Conservation (phyloP, 2,888 invertebrate species). For the Augochlorella aurata region DNA sequence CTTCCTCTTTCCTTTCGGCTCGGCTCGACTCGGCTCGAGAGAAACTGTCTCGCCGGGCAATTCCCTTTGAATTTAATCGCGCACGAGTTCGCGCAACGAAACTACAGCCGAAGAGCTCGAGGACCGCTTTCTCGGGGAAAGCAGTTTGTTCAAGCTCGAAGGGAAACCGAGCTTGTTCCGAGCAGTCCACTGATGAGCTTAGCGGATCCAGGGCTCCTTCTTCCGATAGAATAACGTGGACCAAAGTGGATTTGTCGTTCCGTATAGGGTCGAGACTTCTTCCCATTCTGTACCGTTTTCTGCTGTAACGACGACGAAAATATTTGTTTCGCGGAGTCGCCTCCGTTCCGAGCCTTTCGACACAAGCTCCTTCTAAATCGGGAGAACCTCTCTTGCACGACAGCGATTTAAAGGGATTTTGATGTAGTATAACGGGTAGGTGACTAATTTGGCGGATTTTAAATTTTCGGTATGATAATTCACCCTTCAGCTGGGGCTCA, state of each 20-base stretch:
- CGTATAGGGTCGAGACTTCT: background rate
- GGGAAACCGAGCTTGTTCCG: slow-evolving; percentile 13
- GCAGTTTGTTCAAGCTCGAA: slow-evolving; percentile 13
- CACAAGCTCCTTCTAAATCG: background rate
- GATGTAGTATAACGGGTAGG: too few species aligned
- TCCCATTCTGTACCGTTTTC: background rate
- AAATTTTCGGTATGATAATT: too few species aligned
- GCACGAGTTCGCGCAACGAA: slow-evolving; percentile 11
- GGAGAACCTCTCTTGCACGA: background rate
- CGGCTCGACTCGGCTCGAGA: background rate
- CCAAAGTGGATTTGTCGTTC: slow-evolving; percentile 14
- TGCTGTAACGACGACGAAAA: background rate
- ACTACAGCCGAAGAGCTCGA: background rate
- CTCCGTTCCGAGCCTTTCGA: background rate
- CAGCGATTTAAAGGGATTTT: background rate
- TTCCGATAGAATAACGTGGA: slow-evolving; percentile 19
- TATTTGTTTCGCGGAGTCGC: background rate
- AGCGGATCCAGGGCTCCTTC: slow-evolving; percentile 10
- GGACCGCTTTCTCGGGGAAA: slow-evolving; percentile 3
- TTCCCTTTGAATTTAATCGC: slow-evolving; percentile 27
- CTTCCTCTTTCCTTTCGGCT: background rate
- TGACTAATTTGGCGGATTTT: too few species aligned
- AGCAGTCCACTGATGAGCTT: slow-evolving; percentile 11
- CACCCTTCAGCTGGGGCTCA: too few species aligned
- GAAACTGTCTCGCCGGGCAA: slow-evolving; percentile 10